phyloP scores from a whole-genome alignment of 2,113 vertebrate genomes.

The Pseudorectes ferrugineus region DNA sequence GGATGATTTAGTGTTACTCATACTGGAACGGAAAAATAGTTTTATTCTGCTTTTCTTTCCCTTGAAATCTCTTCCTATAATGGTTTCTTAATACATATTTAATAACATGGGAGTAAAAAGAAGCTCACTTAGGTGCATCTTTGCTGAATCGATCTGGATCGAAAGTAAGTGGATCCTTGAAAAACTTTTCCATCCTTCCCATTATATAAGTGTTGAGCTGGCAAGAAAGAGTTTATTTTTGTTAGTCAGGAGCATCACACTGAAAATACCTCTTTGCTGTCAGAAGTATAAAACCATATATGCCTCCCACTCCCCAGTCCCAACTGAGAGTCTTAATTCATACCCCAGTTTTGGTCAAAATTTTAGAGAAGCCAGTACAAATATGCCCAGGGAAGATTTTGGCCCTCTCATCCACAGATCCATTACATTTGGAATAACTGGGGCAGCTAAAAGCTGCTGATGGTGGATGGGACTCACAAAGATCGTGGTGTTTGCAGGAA shows the following conservation, averaged over 20 bases:
- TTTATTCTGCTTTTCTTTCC: not conserved
- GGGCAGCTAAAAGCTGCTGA: not conserved
- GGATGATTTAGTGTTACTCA: not conserved
- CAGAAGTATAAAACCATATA: not conserved
- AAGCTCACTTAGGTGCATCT: conserved; percentile 84
- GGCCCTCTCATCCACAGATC: not conserved
- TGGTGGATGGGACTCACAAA: conserved; percentile 52
- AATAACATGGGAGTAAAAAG: not conserved
- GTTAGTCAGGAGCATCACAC: not conserved
- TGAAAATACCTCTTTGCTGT: not conserved
- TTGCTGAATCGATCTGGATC: conserved; percentile 89
- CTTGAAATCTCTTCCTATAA: not conserved
- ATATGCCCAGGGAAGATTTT: not conserved
- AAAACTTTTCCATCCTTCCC: conserved; percentile 84
- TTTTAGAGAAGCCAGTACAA: not conserved
- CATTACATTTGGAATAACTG: not conserved
- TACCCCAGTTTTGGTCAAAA: not conserved
- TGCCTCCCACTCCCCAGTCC: not conserved
- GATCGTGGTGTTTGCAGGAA: conserved; percentile 69
- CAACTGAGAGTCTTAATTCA: not conserved
- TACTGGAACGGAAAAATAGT: not conserved
- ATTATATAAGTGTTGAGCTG: conserved; percentile 81
- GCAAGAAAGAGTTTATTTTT: not conserved
- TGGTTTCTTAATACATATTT: not conserved
- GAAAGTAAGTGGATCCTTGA: conserved; percentile 86